These are phyloP conservation scores for Tyria jacobaeae DNA, from an alignment of 2,888 invertebrate genomes.

Conservation along the genomic window DNA sequence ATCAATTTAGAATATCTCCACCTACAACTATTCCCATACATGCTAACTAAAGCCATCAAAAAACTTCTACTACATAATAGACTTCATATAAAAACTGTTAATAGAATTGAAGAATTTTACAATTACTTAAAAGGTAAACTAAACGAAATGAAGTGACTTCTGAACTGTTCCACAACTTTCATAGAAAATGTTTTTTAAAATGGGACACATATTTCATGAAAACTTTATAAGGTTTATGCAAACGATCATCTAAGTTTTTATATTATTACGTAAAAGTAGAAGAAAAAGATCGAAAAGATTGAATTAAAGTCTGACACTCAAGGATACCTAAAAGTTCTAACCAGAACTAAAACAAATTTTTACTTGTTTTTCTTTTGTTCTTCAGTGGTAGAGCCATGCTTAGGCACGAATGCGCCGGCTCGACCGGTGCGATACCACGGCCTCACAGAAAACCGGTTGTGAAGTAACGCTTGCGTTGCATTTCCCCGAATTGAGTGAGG, in stretches of 20 bases:
- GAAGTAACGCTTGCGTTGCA: too few species aligned
- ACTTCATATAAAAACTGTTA: slow-evolving; percentile 64
- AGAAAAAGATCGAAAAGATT: not conserved
- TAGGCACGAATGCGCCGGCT: too few species aligned
- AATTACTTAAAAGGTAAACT: slow-evolving; percentile 55
- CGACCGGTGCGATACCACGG: too few species aligned
- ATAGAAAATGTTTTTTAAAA: slow-evolving; percentile 59
- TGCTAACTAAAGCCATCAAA: slow-evolving; percentile 65
- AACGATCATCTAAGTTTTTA: slow-evolving; percentile 59
- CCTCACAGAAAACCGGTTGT: too few species aligned
- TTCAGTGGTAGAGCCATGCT: too few species aligned
- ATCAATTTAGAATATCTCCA: slow-evolving; percentile 70
- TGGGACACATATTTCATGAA: slow-evolving; percentile 35
- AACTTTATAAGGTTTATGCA: slow-evolving; percentile 58
- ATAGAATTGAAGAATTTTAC: slow-evolving; percentile 69
- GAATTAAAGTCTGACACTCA: slow-evolving; percentile 48
- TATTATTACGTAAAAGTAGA: slow-evolving; percentile 37
- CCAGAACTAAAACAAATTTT: slow-evolving; percentile 24
- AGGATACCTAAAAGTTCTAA: slow-evolving; percentile 59
- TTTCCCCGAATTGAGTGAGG: too few species aligned
- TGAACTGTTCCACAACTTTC: slow-evolving; percentile 64
- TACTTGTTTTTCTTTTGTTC: too few species aligned
- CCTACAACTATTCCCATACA: slow-evolving; percentile 61
- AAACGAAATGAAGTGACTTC: slow-evolving; percentile 67
- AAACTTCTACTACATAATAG: slow-evolving; percentile 68